Conservation (phyloP, 2,797 vertebrate genomes). For the Gouania willdenowi region DNA sequence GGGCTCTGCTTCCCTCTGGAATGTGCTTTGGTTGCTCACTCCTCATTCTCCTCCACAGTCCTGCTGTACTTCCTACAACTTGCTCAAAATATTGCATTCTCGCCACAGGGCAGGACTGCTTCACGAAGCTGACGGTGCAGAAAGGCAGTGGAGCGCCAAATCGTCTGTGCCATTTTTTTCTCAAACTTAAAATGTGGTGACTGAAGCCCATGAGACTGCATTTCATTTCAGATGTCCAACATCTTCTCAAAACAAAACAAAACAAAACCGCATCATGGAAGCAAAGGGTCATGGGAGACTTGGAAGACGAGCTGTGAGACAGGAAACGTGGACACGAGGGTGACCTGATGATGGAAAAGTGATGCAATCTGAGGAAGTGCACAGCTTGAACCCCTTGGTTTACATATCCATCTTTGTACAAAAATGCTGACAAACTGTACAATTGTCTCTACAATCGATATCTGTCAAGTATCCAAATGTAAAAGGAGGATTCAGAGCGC, state of each 20-base stretch:
- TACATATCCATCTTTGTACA: constrained; percentile 27
- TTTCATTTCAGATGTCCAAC: constrained; percentile 58
- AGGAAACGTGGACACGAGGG: constrained; percentile 68
- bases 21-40: constrained; percentile 67
- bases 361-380: constrained; percentile 61
- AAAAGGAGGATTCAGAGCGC: constrained; percentile 18
- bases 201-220: constrained; percentile 45
- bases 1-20: constrained; percentile 71
- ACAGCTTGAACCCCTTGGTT: constrained; percentile 38
- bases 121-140: constrained; percentile 11
- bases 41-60: constrained; percentile 62
- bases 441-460: neutral
- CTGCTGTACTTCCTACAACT: constrained; percentile 54
- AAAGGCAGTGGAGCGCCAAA: neutral
- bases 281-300: constrained; percentile 74
- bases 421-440: constrained; percentile 1
- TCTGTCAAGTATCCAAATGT: constrained; percentile 19
- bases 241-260: constrained; percentile 66
- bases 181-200: constrained; percentile 18
- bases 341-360: constrained; percentile 69
- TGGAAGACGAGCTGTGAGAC: constrained; percentile 70
- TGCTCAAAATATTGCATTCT: constrained; percentile 50
- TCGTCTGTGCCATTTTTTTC: constrained; percentile 2
- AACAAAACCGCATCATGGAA: constrained; percentile 34
- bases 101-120: constrained; percentile 25